Percentiles rank a stretch among this genome's conserved stretches.
Evolutionary conservation across 2,113 vertebrate genomes (phyloP).

Genomic region (Coptodon bakossiorum): DNA sequence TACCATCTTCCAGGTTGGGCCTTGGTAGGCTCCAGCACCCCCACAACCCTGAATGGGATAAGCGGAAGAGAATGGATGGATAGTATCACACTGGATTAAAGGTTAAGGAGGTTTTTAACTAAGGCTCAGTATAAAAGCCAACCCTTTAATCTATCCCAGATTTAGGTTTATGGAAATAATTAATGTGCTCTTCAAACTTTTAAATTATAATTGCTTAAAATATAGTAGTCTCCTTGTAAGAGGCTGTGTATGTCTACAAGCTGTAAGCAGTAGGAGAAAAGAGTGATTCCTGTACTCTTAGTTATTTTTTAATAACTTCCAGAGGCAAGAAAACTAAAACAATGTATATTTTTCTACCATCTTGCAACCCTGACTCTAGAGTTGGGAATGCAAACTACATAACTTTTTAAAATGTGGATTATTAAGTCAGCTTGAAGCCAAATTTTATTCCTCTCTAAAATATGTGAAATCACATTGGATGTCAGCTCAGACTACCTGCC

Average conservation of each 20-base stretch:
- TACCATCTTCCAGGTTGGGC: not conserved
- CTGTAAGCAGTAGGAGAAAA: not conserved
- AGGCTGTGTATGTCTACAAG: not conserved
- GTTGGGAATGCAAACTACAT: not conserved
- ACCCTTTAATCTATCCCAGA: not conserved
- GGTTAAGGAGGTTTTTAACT: not conserved
- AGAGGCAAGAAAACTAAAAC: not conserved
- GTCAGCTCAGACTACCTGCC: not conserved
- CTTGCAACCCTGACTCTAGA: not conserved
- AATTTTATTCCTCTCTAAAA: not conserved
- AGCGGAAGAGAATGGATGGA: not conserved
- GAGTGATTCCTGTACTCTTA: not conserved
- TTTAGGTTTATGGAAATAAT: not conserved
- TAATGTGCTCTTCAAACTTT: accelerated
- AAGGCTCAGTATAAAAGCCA: not conserved
- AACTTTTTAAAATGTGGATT: not conserved
- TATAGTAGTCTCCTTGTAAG: not conserved
- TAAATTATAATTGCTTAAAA: not conserved
- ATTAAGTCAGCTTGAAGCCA: not conserved
- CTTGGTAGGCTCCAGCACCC: not conserved
- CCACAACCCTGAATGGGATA: not conserved
- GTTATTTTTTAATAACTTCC: not conserved
- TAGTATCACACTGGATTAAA: not conserved
- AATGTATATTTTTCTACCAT: not conserved
- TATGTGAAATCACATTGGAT: not conserved